phyloP scores from a whole-genome alignment of 1,140 invertebrate species.

The Eubasilissa regina region DNA sequence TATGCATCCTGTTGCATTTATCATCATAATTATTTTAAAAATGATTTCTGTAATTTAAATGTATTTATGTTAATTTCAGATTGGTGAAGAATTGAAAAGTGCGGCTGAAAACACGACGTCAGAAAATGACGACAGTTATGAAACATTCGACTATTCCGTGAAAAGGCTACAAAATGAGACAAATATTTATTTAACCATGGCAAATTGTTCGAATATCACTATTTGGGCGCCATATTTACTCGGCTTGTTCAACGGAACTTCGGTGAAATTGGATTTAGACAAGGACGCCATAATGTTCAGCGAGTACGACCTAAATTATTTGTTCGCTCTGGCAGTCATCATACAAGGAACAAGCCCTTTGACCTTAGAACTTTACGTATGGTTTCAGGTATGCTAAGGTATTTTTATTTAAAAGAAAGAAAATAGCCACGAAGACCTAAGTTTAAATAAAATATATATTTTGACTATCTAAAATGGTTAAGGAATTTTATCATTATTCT shows the following conservation, averaged over 20 bases:
- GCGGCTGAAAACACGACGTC: conserved; percentile 68
- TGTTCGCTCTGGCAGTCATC: conserved; percentile 74
- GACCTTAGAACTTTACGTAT: conserved; percentile 78
- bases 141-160: conserved; percentile 71
- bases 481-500: too few relatives aligned
- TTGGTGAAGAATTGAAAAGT: conserved; percentile 28
- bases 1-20: too few relatives aligned
- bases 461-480: too few relatives aligned
- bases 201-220: conserved; percentile 70
- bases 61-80: conserved; percentile 20
- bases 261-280: conserved; percentile 70
- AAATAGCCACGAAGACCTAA: too few relatives aligned
- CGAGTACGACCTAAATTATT: conserved; percentile 75
- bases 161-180: conserved; percentile 77
- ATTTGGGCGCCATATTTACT: conserved; percentile 79
- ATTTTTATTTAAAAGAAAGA: too few relatives aligned
- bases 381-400: conserved; percentile 77
- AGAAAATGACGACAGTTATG: conserved; percentile 64
- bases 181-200: conserved; percentile 70
- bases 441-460: too few relatives aligned
- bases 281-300: conserved; percentile 75
- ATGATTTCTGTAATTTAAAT: not conserved
- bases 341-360: conserved; percentile 71
- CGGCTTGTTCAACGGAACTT: conserved; percentile 73
- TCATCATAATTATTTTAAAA: too few relatives aligned